These are phyloP conservation scores for Diaphora mendica DNA, from an alignment of 2,888 invertebrate genomes.

Conservation along the genomic window DNA sequence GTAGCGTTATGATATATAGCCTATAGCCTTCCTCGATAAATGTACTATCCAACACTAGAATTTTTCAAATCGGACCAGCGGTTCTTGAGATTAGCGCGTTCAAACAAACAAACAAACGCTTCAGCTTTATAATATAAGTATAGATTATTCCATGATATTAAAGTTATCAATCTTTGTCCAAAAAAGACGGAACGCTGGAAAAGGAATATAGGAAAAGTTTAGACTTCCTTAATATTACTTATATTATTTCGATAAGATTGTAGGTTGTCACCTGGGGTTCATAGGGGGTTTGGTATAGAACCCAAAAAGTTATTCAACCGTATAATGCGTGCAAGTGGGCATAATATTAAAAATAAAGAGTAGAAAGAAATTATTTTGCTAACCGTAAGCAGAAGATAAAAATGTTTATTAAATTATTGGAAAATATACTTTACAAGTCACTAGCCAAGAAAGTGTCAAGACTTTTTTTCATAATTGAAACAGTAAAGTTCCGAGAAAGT, in stretches of 20 bases:
- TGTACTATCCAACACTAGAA: too few relatives aligned
- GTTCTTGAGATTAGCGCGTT: too few relatives aligned
- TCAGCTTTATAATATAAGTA: too few relatives aligned
- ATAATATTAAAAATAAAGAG: not conserved
- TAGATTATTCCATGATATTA: too few relatives aligned
- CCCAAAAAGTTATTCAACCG: not conserved
- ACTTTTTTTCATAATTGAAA: constrained; percentile 7
- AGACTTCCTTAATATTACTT: not conserved
- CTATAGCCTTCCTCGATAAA: too few relatives aligned
- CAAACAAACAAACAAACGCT: too few relatives aligned
- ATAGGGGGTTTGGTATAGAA: not conserved
- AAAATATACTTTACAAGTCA: constrained; percentile 4
- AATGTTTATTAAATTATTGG: not conserved
- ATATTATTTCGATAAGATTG: too few relatives aligned
- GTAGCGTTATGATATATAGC: too few relatives aligned
- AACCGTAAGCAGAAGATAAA: not conserved
- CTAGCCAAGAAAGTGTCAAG: constrained; percentile 4
- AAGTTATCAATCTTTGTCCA: too few relatives aligned
- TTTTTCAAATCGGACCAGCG: too few relatives aligned
- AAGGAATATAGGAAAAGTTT: not conserved
- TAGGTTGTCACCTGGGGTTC: not conserved
- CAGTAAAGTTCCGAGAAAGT: constrained; percentile 2
- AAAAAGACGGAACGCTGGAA: not conserved
- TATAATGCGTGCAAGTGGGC: not conserved
- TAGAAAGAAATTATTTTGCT: not conserved